Percentiles rank a stretch among this genome's conserved stretches.
Evolutionary conservation across 2,113 vertebrate species (phyloP).

Genomic region (Phyllostomus discolor): DNA sequence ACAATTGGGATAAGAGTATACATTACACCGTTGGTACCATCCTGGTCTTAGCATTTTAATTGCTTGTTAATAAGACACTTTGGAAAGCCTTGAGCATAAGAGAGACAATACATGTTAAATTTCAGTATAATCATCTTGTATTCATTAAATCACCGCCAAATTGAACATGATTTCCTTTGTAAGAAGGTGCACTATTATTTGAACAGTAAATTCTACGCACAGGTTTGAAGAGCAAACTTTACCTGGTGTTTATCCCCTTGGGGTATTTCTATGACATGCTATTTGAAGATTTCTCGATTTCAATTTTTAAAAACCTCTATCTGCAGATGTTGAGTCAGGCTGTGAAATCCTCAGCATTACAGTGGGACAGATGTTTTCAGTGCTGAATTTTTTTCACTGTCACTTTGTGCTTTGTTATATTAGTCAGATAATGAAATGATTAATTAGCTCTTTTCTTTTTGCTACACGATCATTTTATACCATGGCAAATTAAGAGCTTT

Average conservation of each 20-base stretch:
- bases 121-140: constrained; percentile 63
- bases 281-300: constrained; percentile 65
- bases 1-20: constrained; percentile 38
- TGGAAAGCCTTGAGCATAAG: constrained; percentile 54
- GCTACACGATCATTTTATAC: constrained; percentile 66
- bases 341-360: constrained; percentile 49
- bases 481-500: constrained; percentile 65
- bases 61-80: constrained; percentile 64
- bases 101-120: constrained; percentile 43
- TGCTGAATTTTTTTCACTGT: constrained; percentile 65
- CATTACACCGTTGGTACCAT: not conserved
- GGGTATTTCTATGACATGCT: constrained; percentile 69
- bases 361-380: constrained; percentile 68
- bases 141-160: constrained; percentile 62
- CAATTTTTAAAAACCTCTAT: constrained; percentile 42
- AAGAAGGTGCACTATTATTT: constrained; percentile 57
- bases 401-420: constrained; percentile 62
- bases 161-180: constrained; percentile 57
- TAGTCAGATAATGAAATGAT: constrained; percentile 70
- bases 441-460: constrained; percentile 69
- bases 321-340: constrained; percentile 60
- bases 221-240: constrained; percentile 70
- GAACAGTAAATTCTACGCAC: constrained; percentile 63
- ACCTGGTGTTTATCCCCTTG: constrained; percentile 75
- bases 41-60: constrained; percentile 48